These are phyloP conservation scores for Podarcis lilfordi DNA, from an alignment of 2,797 vertebrate species.

Conservation along the genomic window DNA sequence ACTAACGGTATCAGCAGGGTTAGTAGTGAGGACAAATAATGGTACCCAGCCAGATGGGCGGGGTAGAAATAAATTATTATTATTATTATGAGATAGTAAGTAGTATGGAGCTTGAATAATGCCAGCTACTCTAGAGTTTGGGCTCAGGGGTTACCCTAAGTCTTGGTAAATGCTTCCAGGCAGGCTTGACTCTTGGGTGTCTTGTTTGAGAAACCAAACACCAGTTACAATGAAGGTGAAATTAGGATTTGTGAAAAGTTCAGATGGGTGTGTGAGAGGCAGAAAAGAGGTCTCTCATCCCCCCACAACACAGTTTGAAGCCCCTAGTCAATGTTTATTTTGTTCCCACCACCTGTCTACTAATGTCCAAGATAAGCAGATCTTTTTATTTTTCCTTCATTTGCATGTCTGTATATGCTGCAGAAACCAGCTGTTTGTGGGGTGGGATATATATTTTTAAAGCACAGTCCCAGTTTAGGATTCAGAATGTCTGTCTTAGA, in stretches of 20 bases:
- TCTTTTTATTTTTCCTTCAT: neutral
- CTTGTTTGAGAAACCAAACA: neutral
- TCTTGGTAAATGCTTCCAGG: neutral
- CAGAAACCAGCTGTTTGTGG: neutral
- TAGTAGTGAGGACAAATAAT: no score
- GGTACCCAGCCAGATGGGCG: no score
- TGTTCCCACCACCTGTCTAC: neutral
- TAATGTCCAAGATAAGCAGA: neutral
- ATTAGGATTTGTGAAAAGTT: neutral
- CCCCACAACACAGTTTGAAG: neutral
- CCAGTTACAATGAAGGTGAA: neutral
- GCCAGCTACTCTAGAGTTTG: neutral
- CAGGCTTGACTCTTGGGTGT: neutral
- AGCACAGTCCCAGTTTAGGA: neutral
- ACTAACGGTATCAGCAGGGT: no score
- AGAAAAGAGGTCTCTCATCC: neutral
- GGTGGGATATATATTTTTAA: neutral
- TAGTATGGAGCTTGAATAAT: neutral
- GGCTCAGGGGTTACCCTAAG: neutral
- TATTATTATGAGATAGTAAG: no score
- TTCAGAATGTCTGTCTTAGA: neutral
- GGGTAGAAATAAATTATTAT: no score
- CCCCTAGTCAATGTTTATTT: neutral
- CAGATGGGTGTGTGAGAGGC: neutral
- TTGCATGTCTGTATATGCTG: neutral